phyloP scores from a whole-genome alignment of 2,113 vertebrate species.

The Macrotis lagotis region DNA sequence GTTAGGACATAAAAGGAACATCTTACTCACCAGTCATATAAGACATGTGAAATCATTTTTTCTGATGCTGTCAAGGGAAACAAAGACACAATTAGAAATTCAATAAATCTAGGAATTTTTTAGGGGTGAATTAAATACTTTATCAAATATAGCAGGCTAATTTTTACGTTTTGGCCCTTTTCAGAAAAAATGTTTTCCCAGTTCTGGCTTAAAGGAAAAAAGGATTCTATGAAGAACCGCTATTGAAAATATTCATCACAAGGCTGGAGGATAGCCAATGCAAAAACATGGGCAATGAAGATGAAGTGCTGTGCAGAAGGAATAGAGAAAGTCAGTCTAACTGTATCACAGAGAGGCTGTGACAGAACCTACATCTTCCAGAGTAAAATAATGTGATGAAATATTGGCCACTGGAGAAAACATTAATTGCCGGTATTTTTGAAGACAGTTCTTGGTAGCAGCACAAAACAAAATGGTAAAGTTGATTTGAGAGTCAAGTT shows the following conservation, averaged over 20 bases:
- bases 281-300: background rate
- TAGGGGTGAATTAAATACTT: too few relatives aligned
- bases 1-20: too few relatives aligned
- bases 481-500: background rate
- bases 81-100: too few relatives aligned
- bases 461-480: background rate
- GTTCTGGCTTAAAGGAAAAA: too few relatives aligned
- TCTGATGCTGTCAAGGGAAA: too few relatives aligned
- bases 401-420: background rate
- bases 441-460: background rate
- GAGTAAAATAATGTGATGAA: slow-evolving; percentile 9
- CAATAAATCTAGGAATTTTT: too few relatives aligned
- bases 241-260: background rate
- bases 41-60: too few relatives aligned
- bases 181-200: too few relatives aligned
- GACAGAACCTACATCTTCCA: background rate
- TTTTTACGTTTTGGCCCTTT: too few relatives aligned
- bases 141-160: too few relatives aligned
- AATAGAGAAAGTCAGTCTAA: background rate
- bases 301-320: background rate
- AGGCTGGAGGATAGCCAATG: background rate
- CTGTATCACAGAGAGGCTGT: background rate
- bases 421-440: background rate
- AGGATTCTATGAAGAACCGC: background rate
- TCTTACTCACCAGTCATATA: too few relatives aligned